Conservation (phyloP, 2,113 vertebrate species). For the Odontesthes bonariensis region DNA sequence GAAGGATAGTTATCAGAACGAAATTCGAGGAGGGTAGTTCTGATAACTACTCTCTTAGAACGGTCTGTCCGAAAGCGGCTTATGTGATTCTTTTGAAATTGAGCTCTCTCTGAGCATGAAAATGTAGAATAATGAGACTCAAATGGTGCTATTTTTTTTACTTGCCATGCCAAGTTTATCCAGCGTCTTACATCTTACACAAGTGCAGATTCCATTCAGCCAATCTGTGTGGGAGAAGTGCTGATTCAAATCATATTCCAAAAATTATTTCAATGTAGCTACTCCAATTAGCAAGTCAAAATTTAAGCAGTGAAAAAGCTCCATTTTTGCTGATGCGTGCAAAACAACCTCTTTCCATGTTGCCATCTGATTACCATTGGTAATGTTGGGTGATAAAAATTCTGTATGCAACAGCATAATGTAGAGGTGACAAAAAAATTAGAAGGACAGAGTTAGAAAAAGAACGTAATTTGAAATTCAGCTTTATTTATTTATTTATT, state of each 20-base stretch:
- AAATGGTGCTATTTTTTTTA: neutral
- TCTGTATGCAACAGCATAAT: neutral
- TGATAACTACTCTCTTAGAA: no score
- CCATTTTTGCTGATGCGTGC: neutral
- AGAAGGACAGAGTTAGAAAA: neutral
- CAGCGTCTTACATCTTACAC: constrained; percentile 7
- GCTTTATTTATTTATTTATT: neutral
- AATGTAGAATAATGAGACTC: neutral
- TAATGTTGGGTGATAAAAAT: neutral
- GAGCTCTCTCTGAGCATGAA: no score
- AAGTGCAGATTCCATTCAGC: constrained; percentile 1
- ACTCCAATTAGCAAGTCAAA: neutral
- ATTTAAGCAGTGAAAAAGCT: constrained; percentile 6
- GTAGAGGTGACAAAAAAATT: neutral
- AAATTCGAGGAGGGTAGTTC: no score
- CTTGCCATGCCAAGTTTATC: neutral
- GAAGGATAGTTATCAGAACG: no score
- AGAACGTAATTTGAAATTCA: neutral
- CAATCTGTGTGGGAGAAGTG: constrained; percentile 35
- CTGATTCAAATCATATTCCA: constrained; percentile 9
- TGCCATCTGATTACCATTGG: neutral
- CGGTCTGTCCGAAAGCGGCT: no score
- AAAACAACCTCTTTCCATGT: neutral
- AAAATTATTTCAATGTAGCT: neutral
- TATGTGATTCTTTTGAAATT: no score